These are phyloP conservation scores for Tiphia femorata DNA, from an alignment of 2,888 invertebrate species.

Conservation along the genomic window DNA sequence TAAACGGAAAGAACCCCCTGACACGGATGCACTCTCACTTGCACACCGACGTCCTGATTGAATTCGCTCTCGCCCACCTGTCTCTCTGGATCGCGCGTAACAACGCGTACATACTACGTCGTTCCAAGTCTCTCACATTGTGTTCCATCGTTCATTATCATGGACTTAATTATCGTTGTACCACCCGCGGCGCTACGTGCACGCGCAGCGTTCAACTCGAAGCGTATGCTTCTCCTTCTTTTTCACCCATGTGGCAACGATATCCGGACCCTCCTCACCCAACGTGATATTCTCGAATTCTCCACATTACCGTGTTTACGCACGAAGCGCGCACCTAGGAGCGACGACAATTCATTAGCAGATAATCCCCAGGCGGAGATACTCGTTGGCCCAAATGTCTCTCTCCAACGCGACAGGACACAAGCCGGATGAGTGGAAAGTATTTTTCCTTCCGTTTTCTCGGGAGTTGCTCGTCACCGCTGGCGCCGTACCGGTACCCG, in stretches of 20 bases:
- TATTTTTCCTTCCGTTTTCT: constrained; percentile 33
- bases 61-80: too few species aligned
- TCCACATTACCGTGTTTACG: too few species aligned
- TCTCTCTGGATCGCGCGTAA: neutral
- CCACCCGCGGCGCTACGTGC: neutral
- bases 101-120: neutral
- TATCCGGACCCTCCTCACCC: too few species aligned
- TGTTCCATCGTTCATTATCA: constrained; percentile 3
- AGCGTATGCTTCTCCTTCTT: too few species aligned
- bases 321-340: too few species aligned
- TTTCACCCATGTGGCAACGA: too few species aligned
- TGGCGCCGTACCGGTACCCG: too few species aligned
- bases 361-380: constrained; percentile 15
- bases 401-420: too few species aligned
- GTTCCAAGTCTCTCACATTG: neutral
- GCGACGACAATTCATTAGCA: constrained; percentile 38
- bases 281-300: too few species aligned
- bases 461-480: constrained; percentile 18
- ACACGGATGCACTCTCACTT: too few species aligned
- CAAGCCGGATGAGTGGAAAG: constrained; percentile 10
- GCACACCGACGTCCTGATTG: too few species aligned
- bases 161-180: constrained; percentile 32
- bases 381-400: constrained; percentile 11
- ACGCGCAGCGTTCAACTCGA: neutral
- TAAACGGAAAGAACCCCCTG: too few species aligned